A percentile compares a stretch with the other conserved stretches of the same genome.
These are phyloP conservation scores for Calephelis perditalis DNA, from an alignment of 2,888 invertebrate genomes.

Conservation along the genomic window DNA sequence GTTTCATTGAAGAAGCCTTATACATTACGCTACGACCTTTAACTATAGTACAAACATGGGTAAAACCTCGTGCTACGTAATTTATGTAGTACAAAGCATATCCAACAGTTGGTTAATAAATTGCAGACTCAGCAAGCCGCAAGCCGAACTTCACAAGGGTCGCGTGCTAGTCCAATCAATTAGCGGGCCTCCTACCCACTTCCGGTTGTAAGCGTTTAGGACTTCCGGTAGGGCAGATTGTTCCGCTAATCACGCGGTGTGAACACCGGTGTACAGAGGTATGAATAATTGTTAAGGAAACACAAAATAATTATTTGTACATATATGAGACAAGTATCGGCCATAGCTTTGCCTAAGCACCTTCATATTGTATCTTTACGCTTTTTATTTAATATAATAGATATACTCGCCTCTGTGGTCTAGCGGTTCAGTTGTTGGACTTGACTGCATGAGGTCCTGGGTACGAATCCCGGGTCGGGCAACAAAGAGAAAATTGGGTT, in stretches of 20 bases:
- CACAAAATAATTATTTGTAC: neutral
- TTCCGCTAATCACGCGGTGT: slow-evolving; percentile 39
- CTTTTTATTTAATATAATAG: too few relatives aligned
- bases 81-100: slow-evolving; percentile 14
- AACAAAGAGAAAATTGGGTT: too few relatives aligned
- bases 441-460: too few relatives aligned
- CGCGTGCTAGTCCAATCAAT: slow-evolving; percentile 65
- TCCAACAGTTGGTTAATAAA: slow-evolving; percentile 34
- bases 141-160: slow-evolving; percentile 44
- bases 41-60: neutral
- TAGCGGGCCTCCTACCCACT: slow-evolving; percentile 64
- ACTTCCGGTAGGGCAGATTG: slow-evolving; percentile 58
- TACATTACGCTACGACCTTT: neutral
- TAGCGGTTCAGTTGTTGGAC: too few relatives aligned
- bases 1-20: too few relatives aligned
- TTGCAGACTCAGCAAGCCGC: slow-evolving; percentile 31
- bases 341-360: too few relatives aligned
- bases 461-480: too few relatives aligned
- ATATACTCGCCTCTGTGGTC: too few relatives aligned
- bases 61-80: slow-evolving; percentile 21
- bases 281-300: slow-evolving; percentile 7
- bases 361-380: too few relatives aligned
- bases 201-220: slow-evolving; percentile 73
- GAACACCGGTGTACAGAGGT: slow-evolving; percentile 34
- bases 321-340: too few relatives aligned